phyloP scores from a whole-genome alignment of 2,888 invertebrate genomes.

The Heterodera filipjevi region DNA sequence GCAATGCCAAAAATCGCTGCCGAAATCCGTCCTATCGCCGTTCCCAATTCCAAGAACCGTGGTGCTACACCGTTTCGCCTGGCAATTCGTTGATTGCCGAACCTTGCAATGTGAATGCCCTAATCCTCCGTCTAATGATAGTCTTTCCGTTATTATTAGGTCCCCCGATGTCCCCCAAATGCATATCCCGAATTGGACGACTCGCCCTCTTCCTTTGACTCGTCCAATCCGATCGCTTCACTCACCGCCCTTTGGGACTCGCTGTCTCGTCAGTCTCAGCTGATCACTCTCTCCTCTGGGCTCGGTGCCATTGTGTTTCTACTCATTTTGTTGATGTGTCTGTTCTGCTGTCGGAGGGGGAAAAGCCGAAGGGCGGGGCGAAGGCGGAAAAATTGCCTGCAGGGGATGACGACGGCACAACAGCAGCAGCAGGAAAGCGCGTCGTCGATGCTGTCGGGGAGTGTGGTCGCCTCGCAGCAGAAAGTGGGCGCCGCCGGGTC shows the following conservation, averaged over 20 bases:
- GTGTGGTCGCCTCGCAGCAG: slow-evolving; percentile 18
- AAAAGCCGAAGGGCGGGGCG: background rate
- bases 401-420: background rate
- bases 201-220: background rate
- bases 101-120: slow-evolving; percentile 20
- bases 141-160: slow-evolving; percentile 59
- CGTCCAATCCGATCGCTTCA: slow-evolving; percentile 36
- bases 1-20: slow-evolving; percentile 81
- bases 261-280: slow-evolving; percentile 51
- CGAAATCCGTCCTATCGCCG: slow-evolving; percentile 74
- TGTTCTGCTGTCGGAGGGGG: slow-evolving; percentile 13
- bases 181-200: slow-evolving; percentile 37
- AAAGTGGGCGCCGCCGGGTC: background rate
- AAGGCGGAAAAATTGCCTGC: background rate
- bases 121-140: background rate
- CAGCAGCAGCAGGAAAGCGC: slow-evolving; percentile 30
- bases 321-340: background rate
- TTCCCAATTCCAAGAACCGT: slow-evolving; percentile 74
- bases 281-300: slow-evolving; percentile 53
- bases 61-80: slow-evolving; percentile 77
- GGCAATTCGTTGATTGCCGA: slow-evolving; percentile 25
- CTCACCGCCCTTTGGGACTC: slow-evolving; percentile 51
- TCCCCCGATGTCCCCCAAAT: slow-evolving; percentile 72
- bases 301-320: slow-evolving; percentile 46
- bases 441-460: slow-evolving; percentile 34